Percentiles rank a stretch among this genome's conserved stretches.
Evolutionary conservation across 2,888 invertebrate genomes (phyloP).

Genomic region (Epistrophe grossulariae): DNA sequence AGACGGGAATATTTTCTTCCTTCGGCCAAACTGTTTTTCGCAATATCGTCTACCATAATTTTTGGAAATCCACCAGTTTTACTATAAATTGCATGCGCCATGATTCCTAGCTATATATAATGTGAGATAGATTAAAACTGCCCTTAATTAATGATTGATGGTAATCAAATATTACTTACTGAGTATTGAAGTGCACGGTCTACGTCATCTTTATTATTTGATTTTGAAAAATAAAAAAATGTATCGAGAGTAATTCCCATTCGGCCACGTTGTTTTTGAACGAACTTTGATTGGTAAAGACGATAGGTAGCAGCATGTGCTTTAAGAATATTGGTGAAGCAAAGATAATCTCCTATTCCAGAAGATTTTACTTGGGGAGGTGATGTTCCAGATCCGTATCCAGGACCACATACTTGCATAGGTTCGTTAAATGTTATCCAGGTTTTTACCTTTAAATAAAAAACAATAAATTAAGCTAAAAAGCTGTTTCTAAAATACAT

Average conservation of each 20-base stretch:
- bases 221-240: conserved; percentile 77
- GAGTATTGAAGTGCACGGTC: conserved; percentile 78
- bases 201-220: conserved; percentile 70
- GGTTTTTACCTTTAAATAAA: conserved; percentile 78
- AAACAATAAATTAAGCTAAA: too few relatives aligned
- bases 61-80: conserved; percentile 80
- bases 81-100: conserved; percentile 80
- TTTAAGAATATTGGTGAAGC: conserved; percentile 84
- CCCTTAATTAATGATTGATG: neutral
- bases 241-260: conserved; percentile 79
- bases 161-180: conserved; percentile 65
- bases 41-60: conserved; percentile 79
- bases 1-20: conserved; percentile 79
- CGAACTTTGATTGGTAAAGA: conserved; percentile 83
- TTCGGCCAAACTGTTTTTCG: conserved; percentile 79
- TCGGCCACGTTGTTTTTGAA: conserved; percentile 79
- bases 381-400: conserved; percentile 83
- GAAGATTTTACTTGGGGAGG: conserved; percentile 82
- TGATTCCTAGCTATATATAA: conserved; percentile 80
- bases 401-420: conserved; percentile 82
- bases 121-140: neutral
- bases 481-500: too few relatives aligned
- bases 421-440: conserved; percentile 87
- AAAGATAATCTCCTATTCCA: conserved; percentile 84
- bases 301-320: conserved; percentile 85